Base-by-base conservation (phyloP, 2,888 invertebrate genomes). In the Shargacucullia verbasci region DNA sequence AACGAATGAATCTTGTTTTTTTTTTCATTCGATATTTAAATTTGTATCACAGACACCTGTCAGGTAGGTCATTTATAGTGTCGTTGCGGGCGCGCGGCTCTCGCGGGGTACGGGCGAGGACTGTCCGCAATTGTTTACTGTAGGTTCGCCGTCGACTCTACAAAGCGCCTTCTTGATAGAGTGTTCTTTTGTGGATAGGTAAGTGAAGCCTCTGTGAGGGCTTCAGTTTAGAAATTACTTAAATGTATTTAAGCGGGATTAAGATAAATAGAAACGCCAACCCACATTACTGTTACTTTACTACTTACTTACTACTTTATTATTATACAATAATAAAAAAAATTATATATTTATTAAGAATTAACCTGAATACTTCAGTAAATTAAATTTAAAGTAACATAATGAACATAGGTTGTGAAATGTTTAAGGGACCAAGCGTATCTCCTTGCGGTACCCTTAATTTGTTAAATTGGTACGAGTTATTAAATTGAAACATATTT, bases 41-140 rank as follows among this genome's bases (percentile, higher is more conserved):
- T 78, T 78, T 71, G 70, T 72, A 72, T 76, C 75, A 78, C 75
- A 71, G 76, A 75, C 89, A 89, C 85, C 85, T 90, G 89, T 86
- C 80, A 81, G 75, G 68, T 79, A 63, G 77, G 79, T 82, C 81
- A 81, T 79, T 74, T 58, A 71, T 63, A 67, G 65, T 70, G 76
- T 62, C 68, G 65, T 40, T 56, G 68, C 63, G 75, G 64, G 80
- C 91, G 85, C 72, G 82, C 84, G 84, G 70, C 85, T 68, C 80
- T 79, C 84, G 88, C 89, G 90, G 87, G 85, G 90, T 84, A 86
- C 89, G 85, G 82, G 76, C 84, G 88, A 80, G 83, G 78, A 94
- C 93, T 94, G 92, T 80, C 84, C 83, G 83, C 82, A 78, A 89
- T 88, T 94, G 92, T 93, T 93, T 93, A 92, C 92, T 85, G 87